phyloP scores from a whole-genome alignment of 1,140 invertebrate species.

The Macrocentrus cingulum region DNA sequence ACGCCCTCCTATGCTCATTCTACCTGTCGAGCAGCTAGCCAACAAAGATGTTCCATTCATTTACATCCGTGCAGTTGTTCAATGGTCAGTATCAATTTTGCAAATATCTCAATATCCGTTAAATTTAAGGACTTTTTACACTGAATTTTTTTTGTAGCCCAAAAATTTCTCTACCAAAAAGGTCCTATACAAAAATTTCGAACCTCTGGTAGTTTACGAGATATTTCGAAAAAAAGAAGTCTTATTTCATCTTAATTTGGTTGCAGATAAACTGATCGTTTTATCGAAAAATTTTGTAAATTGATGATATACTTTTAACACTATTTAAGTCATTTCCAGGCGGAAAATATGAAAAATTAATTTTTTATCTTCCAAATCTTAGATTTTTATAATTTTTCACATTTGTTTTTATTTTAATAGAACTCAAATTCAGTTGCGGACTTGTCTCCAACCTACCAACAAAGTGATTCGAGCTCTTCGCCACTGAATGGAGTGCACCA shows the following conservation, averaged over 20 bases:
- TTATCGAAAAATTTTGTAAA: too few species aligned
- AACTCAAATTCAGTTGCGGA: slow-evolving; percentile 65
- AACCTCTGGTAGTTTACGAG: too few species aligned
- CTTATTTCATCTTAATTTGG: too few species aligned
- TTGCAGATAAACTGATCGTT: too few species aligned
- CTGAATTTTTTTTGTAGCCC: too few species aligned
- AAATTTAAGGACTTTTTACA: too few species aligned
- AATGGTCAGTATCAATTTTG: slow-evolving; percentile 53
- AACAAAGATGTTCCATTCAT: slow-evolving; percentile 64
- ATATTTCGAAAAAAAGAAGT: too few species aligned
- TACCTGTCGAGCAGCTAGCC: slow-evolving; percentile 47
- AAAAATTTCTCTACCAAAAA: too few species aligned
- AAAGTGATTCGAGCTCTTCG: slow-evolving; percentile 65
- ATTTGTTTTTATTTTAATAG: slow-evolving; percentile 43
- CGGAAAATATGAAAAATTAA: slow-evolving; percentile 16
- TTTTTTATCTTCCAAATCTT: slow-evolving; percentile 20
- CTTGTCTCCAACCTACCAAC: slow-evolving; percentile 70
- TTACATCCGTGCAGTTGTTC: slow-evolving; percentile 66
- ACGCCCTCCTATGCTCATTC: slow-evolving; percentile 58
- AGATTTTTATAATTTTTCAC: neutral
- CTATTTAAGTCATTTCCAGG: slow-evolving; percentile 21
- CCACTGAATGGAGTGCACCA: slow-evolving; percentile 50
- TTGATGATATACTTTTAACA: neutral
- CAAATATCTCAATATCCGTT: too few species aligned
- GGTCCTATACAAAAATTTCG: too few species aligned